These are phyloP conservation scores for Dendrocincla tyrannina DNA, from an alignment of 2,797 vertebrate genomes.

Conservation along the genomic window DNA sequence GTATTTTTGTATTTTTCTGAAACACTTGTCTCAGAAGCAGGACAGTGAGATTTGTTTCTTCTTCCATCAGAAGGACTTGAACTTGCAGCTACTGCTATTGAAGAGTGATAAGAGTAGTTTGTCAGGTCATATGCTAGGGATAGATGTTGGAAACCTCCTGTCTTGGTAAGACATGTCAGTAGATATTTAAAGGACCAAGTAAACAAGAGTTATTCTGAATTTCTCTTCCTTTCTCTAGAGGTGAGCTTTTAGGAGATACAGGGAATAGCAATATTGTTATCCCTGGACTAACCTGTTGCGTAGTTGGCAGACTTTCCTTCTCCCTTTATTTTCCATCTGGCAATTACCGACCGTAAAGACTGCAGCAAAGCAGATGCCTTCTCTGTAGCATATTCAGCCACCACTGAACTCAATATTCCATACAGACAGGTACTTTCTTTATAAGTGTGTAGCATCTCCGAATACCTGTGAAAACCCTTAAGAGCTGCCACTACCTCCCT, in stretches of 20 bases:
- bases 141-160: not conserved
- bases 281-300: not conserved
- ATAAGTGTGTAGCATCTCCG: not conserved
- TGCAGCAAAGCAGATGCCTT: not conserved
- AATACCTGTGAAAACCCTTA: not conserved
- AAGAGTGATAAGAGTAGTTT: not conserved
- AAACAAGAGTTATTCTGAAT: not conserved
- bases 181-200: not conserved
- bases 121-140: not conserved
- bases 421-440: not conserved
- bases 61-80: not conserved
- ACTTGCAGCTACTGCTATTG: not conserved
- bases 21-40: not conserved
- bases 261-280: not conserved
- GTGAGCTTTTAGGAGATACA: rapidly evolving
- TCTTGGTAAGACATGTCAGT: not conserved
- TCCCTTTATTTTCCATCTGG: not conserved
- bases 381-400: not conserved
- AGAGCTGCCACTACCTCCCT: not conserved
- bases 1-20: not conserved
- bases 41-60: not conserved
- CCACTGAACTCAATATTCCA: not conserved
- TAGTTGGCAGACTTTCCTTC: not conserved
- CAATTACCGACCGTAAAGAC: not conserved
- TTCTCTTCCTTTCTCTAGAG: not conserved